These are phyloP conservation scores for Osmoderma eremita DNA, from an alignment of 2,888 invertebrate species.

Conservation along the genomic window DNA sequence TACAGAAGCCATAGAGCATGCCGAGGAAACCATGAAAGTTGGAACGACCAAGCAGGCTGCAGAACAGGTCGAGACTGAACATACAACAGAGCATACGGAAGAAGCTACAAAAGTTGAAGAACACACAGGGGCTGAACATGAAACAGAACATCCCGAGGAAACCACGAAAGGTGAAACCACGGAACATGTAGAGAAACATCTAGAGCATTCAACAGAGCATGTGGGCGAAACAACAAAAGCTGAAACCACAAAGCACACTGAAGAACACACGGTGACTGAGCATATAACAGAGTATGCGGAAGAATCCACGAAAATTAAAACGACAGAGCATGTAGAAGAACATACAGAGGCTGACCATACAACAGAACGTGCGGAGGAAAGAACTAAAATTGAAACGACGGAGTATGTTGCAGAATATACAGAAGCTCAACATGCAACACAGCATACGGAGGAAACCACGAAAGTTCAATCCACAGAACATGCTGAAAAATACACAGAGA, in stretches of 20 bases:
- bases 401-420: not conserved
- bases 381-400: not conserved
- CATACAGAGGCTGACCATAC: not conserved
- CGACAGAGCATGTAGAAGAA: not conserved
- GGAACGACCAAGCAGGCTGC: not conserved
- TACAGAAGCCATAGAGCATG: constrained; percentile 6
- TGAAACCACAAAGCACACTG: not conserved
- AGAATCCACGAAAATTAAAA: not conserved
- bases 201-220: not conserved
- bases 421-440: not conserved
- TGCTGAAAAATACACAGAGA: not conserved
- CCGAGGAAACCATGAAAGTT: not conserved
- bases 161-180: not conserved
- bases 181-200: not conserved
- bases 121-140: not conserved
- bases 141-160: not conserved
- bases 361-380: not conserved
- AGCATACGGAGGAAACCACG: constrained; percentile 1
- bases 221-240: not conserved
- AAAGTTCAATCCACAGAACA: not conserved
- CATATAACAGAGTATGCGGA: not conserved
- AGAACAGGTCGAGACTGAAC: constrained; percentile 8
- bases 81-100: not conserved
- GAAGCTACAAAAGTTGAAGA: not conserved
- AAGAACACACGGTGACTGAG: too few species aligned